phyloP scores from a whole-genome alignment of 2,888 invertebrate genomes.

The Alloscopus bannaensis region DNA sequence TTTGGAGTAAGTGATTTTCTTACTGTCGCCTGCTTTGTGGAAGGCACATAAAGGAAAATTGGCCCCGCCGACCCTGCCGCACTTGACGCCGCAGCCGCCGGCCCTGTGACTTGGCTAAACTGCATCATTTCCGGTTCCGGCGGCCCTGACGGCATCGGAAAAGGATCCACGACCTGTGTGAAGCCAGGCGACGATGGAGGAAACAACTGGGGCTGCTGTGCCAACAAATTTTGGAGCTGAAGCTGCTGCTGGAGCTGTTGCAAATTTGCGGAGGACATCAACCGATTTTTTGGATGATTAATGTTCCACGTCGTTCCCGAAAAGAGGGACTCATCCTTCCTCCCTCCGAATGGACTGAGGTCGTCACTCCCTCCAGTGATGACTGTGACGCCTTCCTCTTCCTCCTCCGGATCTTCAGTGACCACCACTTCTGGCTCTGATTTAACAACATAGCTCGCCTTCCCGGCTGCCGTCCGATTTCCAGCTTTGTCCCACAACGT shows the following conservation, averaged over 20 bases:
- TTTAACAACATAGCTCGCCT: too few relatives aligned
- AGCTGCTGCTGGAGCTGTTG: background rate
- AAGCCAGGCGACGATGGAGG: slow-evolving; percentile 9
- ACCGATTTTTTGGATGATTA: slow-evolving; percentile 31
- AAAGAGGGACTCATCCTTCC: slow-evolving; percentile 38
- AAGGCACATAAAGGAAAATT: background rate
- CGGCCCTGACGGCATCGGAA: slow-evolving; percentile 8
- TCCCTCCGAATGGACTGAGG: slow-evolving; percentile 10
- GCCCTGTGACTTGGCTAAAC: background rate
- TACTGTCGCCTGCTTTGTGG: background rate
- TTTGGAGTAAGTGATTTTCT: too few relatives aligned
- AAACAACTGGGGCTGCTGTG: slow-evolving; percentile 9
- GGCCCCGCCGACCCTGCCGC: background rate
- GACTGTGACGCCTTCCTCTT: too few relatives aligned
- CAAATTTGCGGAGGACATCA: background rate
- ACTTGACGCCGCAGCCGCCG: background rate
- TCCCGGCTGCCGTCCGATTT: background rate
- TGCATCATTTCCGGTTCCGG: background rate
- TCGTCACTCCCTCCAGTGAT: slow-evolving; percentile 7
- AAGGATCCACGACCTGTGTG: too few relatives aligned
- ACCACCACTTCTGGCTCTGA: slow-evolving; percentile 9
- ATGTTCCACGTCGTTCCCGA: slow-evolving; percentile 46
- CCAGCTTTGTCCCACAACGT: slow-evolving; percentile 42
- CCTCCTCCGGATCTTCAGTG: too few relatives aligned
- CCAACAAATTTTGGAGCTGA: slow-evolving; percentile 7